Percentiles rank a stretch among this genome's conserved stretches.
Conservation (phyloP, 2,113 vertebrate species). For the Megaceryle torquata region DNA sequence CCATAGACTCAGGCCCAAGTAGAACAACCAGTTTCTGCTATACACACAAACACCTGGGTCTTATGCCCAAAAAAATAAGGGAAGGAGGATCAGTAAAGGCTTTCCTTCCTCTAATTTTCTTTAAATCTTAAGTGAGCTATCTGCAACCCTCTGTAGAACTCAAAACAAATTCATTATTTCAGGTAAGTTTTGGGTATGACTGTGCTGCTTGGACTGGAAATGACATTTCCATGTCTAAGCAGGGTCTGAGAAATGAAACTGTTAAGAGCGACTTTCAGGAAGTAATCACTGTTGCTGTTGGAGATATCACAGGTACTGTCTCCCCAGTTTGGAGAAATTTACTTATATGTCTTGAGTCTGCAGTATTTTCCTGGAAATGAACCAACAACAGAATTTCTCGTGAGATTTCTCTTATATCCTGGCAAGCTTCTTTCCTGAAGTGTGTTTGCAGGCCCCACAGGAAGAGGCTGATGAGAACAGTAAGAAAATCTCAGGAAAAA, state of each 20-base stretch:
- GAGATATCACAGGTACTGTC: slow-evolving; percentile 18
- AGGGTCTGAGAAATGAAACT: background rate
- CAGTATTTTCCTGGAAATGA: slow-evolving; percentile 47
- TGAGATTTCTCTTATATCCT: slow-evolving; percentile 57
- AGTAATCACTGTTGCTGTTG: slow-evolving; percentile 1
- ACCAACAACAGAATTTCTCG: slow-evolving; percentile 37
- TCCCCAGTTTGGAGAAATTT: background rate
- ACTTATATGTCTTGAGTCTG: background rate
- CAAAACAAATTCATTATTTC: background rate
- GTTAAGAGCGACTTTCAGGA: slow-evolving; percentile 7
- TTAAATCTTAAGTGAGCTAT: background rate
- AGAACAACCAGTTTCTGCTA: background rate
- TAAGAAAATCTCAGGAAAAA: slow-evolving; percentile 37
- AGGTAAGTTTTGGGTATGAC: background rate
- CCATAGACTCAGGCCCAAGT: background rate
- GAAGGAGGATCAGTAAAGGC: background rate
- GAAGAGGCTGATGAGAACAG: slow-evolving; percentile 48
- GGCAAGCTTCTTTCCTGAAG: slow-evolving; percentile 52
- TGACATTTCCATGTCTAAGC: background rate
- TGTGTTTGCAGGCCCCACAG: slow-evolving; percentile 42
- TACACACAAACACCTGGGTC: background rate
- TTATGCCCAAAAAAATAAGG: background rate
- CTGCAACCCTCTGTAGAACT: background rate
- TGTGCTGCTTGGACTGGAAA: background rate
- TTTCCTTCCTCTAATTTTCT: background rate